Percentiles rank a stretch among this genome's conserved stretches.
These are phyloP conservation scores for Chamaedrilus cognettii DNA, from an alignment of 2,888 invertebrate genomes.

Conservation along the genomic window DNA sequence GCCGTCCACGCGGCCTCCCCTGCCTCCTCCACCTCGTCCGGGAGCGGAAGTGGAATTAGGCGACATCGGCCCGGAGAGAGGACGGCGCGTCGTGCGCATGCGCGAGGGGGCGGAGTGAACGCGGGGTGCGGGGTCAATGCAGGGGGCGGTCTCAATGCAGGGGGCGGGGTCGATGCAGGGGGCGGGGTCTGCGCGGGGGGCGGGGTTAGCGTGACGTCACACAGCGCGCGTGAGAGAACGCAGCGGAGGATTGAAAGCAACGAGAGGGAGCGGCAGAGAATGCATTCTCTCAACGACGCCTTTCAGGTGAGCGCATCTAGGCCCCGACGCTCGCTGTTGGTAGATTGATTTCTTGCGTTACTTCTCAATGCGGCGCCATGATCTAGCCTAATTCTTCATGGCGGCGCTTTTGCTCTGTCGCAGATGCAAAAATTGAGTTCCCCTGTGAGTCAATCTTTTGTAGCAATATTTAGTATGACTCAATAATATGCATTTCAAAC, in stretches of 20 bases:
- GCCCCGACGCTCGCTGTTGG: no score
- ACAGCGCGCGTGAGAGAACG: background rate
- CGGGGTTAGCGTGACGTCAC: background rate
- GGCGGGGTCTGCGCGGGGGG: background rate
- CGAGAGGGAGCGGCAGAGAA: slow-evolving; percentile 8
- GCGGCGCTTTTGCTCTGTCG: no score
- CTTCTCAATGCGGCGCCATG: no score
- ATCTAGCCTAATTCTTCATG: no score
- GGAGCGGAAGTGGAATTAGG: background rate
- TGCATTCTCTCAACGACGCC: slow-evolving; percentile 15
- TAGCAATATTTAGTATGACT: no score
- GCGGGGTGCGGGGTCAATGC: background rate
- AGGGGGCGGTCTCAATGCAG: slow-evolving; percentile 3
- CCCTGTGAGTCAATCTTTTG: no score
- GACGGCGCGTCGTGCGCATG: slow-evolving; percentile 5
- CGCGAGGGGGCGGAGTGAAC: no score
- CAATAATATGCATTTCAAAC: no score
- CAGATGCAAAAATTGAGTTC: no score
- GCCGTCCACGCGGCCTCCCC: slow-evolving; percentile 3
- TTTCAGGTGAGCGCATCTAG: slow-evolving; percentile 1
- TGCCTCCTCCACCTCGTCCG: background rate
- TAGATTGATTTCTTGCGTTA: no score
- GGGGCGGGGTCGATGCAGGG: background rate
- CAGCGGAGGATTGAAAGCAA: slow-evolving; percentile 10
- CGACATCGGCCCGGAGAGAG: slow-evolving; percentile 9